Evolutionary conservation across 2,888 invertebrate species (phyloP), one percentile per base, ranked within the genome.

Genomic region (Lithophane socia): DNA sequence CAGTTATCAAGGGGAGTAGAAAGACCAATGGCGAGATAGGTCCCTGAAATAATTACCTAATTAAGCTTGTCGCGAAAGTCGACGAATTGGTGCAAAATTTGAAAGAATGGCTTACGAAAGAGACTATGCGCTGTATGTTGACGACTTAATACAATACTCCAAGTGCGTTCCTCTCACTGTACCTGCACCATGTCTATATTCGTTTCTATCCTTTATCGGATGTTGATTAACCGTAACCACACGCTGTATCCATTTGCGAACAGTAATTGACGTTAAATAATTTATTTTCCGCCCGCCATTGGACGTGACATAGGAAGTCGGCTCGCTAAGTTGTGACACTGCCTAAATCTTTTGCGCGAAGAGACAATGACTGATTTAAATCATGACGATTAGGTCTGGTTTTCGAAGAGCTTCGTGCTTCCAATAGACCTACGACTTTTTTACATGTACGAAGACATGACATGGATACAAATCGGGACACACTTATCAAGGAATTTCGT

Each of bases 211-310:
- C 83, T 79, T 76, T 80, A 83, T 84, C 80, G 73, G 72, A 80
- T 83, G 79, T 82, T 77, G 79, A 84, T 86, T 80, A 83, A 67
- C 78, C 69, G 77, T 73, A 80, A 82, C 80, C 80, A 70, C 82
- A 79, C 69, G 71, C 58, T 75, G 64, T 74, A 78, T 74, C 79
- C 79, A 82, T 79, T 85, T 84, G 81, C 83, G 70, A 80, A 67
- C 78, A 76, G 78, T 80, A 84, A 88, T 86, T 79, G 82, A 78
- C 29, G 60, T 73, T 82, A 81, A 85, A 89, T 88, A 80, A 86
- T 84, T 85, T 80, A 89, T 80, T 82, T 75, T 63, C 47, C 47
- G 65, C 76, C 75, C 69, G 72, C 78, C 76, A 79, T 72, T 76
- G 73, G 67, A 80, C 76, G 76, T 67, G 63, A 77, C 70, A 74